These are phyloP conservation scores for Equus quagga DNA, from an alignment of 2,113 vertebrate species.

Conservation along the genomic window DNA sequence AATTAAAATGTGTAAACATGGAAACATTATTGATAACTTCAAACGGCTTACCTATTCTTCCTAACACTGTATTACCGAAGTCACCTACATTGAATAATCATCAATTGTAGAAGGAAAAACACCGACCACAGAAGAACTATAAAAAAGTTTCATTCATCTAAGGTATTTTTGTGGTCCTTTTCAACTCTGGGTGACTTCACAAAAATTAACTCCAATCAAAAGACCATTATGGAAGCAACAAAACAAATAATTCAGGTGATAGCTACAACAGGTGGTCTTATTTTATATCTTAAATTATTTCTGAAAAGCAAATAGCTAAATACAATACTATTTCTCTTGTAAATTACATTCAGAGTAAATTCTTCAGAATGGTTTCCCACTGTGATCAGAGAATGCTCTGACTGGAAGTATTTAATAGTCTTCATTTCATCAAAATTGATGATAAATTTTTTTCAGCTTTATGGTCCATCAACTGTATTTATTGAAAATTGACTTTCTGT, in stretches of 20 bases:
- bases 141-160: slow-evolving; percentile 15
- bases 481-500: slow-evolving; percentile 2
- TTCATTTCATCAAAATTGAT: slow-evolving; percentile 14
- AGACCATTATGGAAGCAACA: not conserved
- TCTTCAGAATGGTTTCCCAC: not conserved
- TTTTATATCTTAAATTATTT: not conserved
- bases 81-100: not conserved
- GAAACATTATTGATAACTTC: slow-evolving; percentile 58
- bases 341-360: not conserved
- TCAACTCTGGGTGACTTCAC: not conserved
- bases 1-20: slow-evolving; percentile 54
- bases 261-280: not conserved
- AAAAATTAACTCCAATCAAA: slow-evolving; percentile 50
- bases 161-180: not conserved
- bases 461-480: not conserved
- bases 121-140: not conserved
- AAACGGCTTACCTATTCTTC: slow-evolving; percentile 9
- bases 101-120: not conserved
- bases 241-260: not conserved
- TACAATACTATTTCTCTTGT: not conserved
- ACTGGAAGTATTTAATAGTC: not conserved
- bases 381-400: not conserved
- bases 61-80: not conserved
- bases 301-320: not conserved
- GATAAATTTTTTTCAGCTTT: not conserved